Conservation (phyloP, 2,797 vertebrate genomes). For the Poeciliopsis presidionis region DNA sequence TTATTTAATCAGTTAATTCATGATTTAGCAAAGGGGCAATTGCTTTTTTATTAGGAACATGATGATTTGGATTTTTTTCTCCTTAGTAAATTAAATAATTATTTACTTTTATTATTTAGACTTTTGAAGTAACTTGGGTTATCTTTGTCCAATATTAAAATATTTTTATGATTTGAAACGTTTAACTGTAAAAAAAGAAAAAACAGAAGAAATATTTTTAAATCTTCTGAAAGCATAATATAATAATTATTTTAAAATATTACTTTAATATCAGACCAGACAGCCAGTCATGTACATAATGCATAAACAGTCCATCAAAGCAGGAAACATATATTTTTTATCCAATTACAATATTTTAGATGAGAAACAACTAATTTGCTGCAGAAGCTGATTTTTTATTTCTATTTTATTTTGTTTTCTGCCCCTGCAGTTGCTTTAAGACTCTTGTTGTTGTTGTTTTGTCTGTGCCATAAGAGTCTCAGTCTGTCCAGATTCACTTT, state of each 20-base stretch:
- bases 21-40: not conserved
- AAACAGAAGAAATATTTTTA: not conserved
- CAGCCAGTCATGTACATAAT: not conserved
- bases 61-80: not conserved
- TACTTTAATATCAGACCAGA: not conserved
- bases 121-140: not conserved
- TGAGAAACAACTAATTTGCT: not conserved
- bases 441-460: not conserved
- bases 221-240: not conserved
- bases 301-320: not conserved
- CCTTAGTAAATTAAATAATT: not conserved
- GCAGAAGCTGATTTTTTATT: not conserved
- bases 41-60: not conserved
- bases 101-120: not conserved
- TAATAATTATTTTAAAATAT: not conserved
- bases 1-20: not conserved
- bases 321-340: not conserved
- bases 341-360: not conserved
- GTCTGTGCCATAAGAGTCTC: not conserved
- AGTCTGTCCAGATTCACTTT: constrained; percentile 22
- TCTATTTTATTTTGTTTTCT: not conserved
- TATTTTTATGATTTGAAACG: not conserved
- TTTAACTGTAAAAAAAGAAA: not conserved
- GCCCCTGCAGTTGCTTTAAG: not conserved
- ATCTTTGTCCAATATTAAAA: not conserved